Evolutionary conservation across 2,797 vertebrate genomes (phyloP).

Genomic region (Furcifer pardalis): DNA sequence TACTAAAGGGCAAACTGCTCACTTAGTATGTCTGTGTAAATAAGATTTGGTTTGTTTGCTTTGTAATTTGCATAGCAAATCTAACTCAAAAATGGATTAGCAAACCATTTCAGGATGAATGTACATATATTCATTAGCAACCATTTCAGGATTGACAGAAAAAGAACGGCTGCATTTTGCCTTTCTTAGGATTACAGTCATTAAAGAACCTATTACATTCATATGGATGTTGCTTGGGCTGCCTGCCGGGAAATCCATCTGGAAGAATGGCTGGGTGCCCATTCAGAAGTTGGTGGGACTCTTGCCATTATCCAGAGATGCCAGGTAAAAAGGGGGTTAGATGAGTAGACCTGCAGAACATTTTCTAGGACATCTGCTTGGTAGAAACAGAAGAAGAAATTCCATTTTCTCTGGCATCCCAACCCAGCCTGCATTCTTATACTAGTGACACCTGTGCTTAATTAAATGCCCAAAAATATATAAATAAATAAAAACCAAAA

Average conservation of each 20-base stretch:
- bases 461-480: slow-evolving; percentile 26
- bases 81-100: slow-evolving; percentile 17
- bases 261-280: slow-evolving; percentile 57
- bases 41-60: slow-evolving; percentile 1
- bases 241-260: slow-evolving; percentile 54
- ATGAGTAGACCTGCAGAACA: slow-evolving; percentile 50
- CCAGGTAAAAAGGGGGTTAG: slow-evolving; percentile 65
- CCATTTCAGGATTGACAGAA: background rate
- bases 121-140: background rate
- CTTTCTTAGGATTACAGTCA: slow-evolving; percentile 29
- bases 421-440: slow-evolving; percentile 50
- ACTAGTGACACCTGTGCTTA: slow-evolving; percentile 65
- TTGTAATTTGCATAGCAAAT: slow-evolving; percentile 36
- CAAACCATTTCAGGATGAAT: slow-evolving; percentile 23
- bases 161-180: slow-evolving; percentile 11
- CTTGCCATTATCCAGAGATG: slow-evolving; percentile 60
- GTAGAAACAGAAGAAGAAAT: slow-evolving; percentile 61
- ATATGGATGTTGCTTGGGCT: slow-evolving; percentile 38
- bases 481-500: no score
- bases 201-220: slow-evolving; percentile 56
- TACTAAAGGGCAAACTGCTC: slow-evolving; percentile 9
- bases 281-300: slow-evolving; percentile 48
- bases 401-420: slow-evolving; percentile 65
- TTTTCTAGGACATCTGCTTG: slow-evolving; percentile 66
- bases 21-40: slow-evolving; percentile 9